Base-by-base conservation (phyloP, 2,888 invertebrate species). In the Masnerella sp. region DNA sequence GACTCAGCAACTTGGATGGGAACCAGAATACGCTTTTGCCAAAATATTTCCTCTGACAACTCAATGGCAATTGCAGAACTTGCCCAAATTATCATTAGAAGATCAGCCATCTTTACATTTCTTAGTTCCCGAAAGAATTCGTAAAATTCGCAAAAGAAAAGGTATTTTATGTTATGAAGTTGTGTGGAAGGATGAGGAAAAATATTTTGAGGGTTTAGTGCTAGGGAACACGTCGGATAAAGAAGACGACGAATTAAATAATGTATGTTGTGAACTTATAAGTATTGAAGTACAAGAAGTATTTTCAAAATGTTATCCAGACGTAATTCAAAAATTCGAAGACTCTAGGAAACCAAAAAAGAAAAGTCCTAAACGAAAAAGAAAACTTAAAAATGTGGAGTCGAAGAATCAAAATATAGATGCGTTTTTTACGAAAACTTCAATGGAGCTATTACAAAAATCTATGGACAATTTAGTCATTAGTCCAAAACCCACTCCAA, bases 31-130 rank as follows among this genome's bases (percentile, higher is more conserved):
- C 83, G 90, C 93, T 32, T 92, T 95, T 75, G 92, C 93, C 80
- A 95, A 95, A 85, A 92, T 94, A 77, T 88, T 95, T 64, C 94
- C 95, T 0, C 83, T 96, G 38, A 84, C 93, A 15, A 94, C 94
- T 0, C 90, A 95, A 77, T 95, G 94, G 94, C 94, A 94, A 81
- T 86, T 93, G 18, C 84, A 90, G 72, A 89, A 90, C 87, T 79
- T 86, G 5, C 79, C 80, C 15, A 40, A 72, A 25, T 75, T 85
- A 25, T 75, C 81, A 1, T 32, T 56, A 1, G 47, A 45, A 28
- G 12, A 71, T 30, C 59, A 43, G 8, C 8, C 47, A 40, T 69
- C 56, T 11, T 20, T 38, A 12, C 42, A 69, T 34, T 49, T 75
- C 30, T 5, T 75, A 3, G 11, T 43, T 32, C 91, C 91, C 0